Evolutionary conservation across 1,140 invertebrate species (phyloP).

Genomic region (Helicorthomorpha holstii): DNA sequence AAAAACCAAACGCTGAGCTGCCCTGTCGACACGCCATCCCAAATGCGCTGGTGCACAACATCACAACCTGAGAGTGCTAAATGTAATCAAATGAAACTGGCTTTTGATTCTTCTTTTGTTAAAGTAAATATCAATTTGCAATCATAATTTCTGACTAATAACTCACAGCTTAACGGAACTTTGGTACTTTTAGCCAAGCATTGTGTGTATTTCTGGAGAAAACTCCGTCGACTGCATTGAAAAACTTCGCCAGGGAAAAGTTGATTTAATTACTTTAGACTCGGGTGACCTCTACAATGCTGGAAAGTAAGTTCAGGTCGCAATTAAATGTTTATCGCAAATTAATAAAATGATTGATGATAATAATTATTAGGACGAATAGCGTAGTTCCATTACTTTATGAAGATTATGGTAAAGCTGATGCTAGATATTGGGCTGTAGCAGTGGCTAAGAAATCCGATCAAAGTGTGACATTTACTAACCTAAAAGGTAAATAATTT

Average conservation of each 20-base stretch:
- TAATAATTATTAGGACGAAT: constrained; percentile 31
- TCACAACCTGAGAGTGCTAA: neutral
- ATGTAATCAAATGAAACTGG: neutral
- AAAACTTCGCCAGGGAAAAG: constrained; percentile 36
- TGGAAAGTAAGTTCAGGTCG: constrained; percentile 33
- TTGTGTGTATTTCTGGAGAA: constrained; percentile 41
- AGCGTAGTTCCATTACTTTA: constrained; percentile 44
- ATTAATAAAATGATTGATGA: constrained; percentile 1
- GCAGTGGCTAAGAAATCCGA: constrained; percentile 44
- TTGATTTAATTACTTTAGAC: constrained; percentile 49
- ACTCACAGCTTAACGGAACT: neutral
- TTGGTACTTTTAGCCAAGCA: constrained; percentile 36
- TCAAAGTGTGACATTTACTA: constrained; percentile 13
- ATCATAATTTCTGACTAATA: neutral
- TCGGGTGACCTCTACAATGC: constrained; percentile 49
- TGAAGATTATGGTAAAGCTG: constrained; percentile 34
- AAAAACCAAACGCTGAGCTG: neutral
- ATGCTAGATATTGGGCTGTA: constrained; percentile 34
- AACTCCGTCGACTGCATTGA: constrained; percentile 43
- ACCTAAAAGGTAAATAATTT: constrained; percentile 10
- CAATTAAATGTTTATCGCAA: neutral
- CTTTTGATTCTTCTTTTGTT: constrained; percentile 1
- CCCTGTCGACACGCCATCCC: neutral
- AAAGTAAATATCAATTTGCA: constrained; percentile 1
- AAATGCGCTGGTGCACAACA: constrained; percentile 6